A percentile compares a stretch with the other conserved stretches of the same genome.
These are phyloP conservation scores for Aldrovandia affinis DNA, from an alignment of 2,797 vertebrate species.

Conservation along the genomic window DNA sequence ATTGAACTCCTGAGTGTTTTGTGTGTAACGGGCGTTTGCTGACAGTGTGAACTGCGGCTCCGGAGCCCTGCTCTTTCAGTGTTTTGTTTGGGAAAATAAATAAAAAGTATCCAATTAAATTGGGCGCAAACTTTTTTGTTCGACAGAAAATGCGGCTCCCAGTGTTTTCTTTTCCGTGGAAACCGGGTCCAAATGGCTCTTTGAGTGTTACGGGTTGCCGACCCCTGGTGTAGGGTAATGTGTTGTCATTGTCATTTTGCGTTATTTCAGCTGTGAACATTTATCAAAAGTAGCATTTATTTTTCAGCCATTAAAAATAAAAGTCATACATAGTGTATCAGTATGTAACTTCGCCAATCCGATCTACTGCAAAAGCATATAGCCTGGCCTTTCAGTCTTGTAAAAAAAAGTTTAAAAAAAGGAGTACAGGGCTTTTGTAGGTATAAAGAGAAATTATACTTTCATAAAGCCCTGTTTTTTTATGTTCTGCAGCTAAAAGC, in stretches of 20 bases:
- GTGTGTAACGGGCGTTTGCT: no score
- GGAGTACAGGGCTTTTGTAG: background rate
- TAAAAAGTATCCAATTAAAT: no score
- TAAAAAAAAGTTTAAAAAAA: background rate
- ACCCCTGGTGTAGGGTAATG: no score
- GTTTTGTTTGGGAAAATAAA: no score
- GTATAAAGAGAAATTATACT: background rate
- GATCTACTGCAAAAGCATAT: background rate
- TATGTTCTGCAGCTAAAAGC: constrained; percentile 43
- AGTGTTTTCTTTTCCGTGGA: no score
- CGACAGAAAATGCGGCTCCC: no score
- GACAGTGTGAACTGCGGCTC: no score
- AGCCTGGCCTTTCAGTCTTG: background rate
- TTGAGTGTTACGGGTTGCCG: no score
- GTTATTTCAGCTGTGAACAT: background rate
- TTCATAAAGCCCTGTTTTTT: background rate
- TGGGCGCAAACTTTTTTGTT: no score
- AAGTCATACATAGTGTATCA: background rate
- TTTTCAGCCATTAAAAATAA: background rate
- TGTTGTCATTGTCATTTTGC: no score
- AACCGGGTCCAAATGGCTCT: no score
- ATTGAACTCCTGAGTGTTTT: background rate
- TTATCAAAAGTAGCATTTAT: background rate
- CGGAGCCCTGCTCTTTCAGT: no score
- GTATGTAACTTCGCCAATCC: background rate